A percentile compares a stretch with the other conserved stretches of the same genome.
These are phyloP conservation scores for Athene noctua DNA, from an alignment of 2,113 vertebrate species.

Conservation along the genomic window DNA sequence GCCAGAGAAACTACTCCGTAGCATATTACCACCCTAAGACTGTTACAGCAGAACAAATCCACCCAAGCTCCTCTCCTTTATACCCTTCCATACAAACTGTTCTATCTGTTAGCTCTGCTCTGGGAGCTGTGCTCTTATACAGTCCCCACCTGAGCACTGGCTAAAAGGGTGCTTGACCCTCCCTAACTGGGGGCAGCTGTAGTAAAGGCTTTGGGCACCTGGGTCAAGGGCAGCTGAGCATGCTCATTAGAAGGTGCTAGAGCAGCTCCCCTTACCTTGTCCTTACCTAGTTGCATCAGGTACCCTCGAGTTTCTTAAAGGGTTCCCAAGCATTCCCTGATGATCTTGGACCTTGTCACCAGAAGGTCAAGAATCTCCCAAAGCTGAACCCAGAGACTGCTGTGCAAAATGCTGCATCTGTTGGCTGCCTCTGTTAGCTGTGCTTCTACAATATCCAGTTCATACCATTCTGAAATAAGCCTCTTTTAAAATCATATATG, in stretches of 20 bases:
- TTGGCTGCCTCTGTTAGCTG: not conserved
- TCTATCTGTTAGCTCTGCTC: fast-evolving
- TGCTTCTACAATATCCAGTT: not conserved
- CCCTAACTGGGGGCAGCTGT: not conserved
- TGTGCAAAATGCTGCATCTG: not conserved
- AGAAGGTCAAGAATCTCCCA: not conserved
- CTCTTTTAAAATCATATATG: not conserved
- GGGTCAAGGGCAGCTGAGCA: not conserved
- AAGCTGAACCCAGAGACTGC: not conserved
- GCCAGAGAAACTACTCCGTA: not conserved
- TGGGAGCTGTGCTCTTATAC: not conserved
- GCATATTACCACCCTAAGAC: not conserved
- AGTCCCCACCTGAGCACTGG: not conserved
- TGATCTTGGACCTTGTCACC: not conserved
- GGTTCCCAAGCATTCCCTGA: not conserved
- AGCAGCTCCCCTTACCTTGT: not conserved
- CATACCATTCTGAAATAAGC: not conserved
- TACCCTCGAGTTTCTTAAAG: not conserved
- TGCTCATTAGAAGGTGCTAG: fast-evolving
- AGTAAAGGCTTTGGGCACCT: not conserved
- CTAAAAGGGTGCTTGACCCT: not conserved
- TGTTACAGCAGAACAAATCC: not conserved
- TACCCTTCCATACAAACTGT: not conserved
- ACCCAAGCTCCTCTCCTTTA: fast-evolving
- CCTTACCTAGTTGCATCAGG: not conserved